A percentile compares a stretch with the other conserved stretches of the same genome.
These are phyloP conservation scores for Condylura cristata DNA, from an alignment of 2,113 vertebrate species.

Conservation along the genomic window DNA sequence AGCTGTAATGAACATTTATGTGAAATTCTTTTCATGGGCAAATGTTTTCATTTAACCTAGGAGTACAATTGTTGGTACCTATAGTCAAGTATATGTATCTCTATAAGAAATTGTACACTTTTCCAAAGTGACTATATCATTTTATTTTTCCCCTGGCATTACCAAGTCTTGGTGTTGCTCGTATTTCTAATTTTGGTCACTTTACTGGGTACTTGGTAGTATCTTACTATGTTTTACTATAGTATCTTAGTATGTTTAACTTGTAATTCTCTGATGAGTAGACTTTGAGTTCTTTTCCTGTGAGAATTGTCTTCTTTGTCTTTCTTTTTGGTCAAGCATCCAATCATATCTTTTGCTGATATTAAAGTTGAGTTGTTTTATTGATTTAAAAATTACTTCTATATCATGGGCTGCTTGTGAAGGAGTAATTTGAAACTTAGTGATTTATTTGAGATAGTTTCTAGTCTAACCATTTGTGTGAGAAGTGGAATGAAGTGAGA, in stretches of 20 bases:
- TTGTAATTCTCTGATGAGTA: not conserved
- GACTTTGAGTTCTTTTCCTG: not conserved
- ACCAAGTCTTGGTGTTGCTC: not conserved
- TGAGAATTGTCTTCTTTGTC: not conserved
- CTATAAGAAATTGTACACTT: not conserved
- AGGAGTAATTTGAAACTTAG: not conserved
- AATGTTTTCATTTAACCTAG: not conserved
- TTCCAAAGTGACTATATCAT: not conserved
- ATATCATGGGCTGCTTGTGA: conserved; percentile 21
- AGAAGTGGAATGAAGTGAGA: conserved; percentile 44
- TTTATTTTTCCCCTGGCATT: not conserved
- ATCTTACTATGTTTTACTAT: not conserved
- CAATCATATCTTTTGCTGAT: not conserved
- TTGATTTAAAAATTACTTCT: not conserved
- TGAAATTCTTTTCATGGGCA: not conserved
- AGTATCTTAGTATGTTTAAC: not conserved
- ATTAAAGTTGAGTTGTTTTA: conserved; percentile 27
- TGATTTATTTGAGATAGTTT: conserved; percentile 9
- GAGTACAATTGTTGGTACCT: not conserved
- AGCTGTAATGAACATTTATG: not conserved
- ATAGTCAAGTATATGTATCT: not conserved
- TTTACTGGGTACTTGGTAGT: not conserved
- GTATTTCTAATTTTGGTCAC: conserved; percentile 1
- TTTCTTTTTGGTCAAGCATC: not conserved
- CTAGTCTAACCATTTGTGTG: not conserved